These are phyloP conservation scores for Tetropium fuscum DNA, from an alignment of 2,888 invertebrate species.

Conservation along the genomic window DNA sequence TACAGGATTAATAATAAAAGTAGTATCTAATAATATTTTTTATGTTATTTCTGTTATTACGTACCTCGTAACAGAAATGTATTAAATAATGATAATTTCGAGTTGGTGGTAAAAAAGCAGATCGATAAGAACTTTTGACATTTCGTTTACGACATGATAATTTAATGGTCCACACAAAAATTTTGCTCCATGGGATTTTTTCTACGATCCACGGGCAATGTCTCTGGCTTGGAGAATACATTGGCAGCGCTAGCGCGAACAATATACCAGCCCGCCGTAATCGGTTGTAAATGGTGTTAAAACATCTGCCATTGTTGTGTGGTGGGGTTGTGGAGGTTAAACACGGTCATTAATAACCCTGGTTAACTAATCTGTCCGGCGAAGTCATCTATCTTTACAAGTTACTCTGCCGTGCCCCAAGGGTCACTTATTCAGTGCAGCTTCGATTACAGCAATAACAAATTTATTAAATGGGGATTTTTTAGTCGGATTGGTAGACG, in stretches of 20 bases:
- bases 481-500: background rate
- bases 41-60: too few relatives aligned
- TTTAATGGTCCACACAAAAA: too few relatives aligned
- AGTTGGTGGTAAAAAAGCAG: too few relatives aligned
- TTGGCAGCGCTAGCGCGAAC: slow-evolving; percentile 3
- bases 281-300: slow-evolving; percentile 66
- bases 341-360: slow-evolving; percentile 74
- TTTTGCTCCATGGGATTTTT: too few relatives aligned
- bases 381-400: slow-evolving; percentile 68
- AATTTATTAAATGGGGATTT: slow-evolving; percentile 53
- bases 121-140: too few relatives aligned
- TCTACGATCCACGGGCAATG: too few relatives aligned
- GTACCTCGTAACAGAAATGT: too few relatives aligned
- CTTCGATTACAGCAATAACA: slow-evolving; percentile 60
- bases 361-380: slow-evolving; percentile 74
- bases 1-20: too few relatives aligned
- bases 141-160: too few relatives aligned
- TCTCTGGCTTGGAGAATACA: background rate
- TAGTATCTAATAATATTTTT: too few relatives aligned
- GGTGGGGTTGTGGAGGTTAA: slow-evolving; percentile 70
- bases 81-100: too few relatives aligned
- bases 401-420: slow-evolving; percentile 59
- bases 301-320: slow-evolving; percentile 65
- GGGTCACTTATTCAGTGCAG: slow-evolving; percentile 48
- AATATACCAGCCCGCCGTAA: slow-evolving; percentile 50